A percentile compares a stretch with the other conserved stretches of the same genome.
These are phyloP conservation scores for Pinctada fucata DNA, from an alignment of 2,888 invertebrate species.

Conservation along the genomic window DNA sequence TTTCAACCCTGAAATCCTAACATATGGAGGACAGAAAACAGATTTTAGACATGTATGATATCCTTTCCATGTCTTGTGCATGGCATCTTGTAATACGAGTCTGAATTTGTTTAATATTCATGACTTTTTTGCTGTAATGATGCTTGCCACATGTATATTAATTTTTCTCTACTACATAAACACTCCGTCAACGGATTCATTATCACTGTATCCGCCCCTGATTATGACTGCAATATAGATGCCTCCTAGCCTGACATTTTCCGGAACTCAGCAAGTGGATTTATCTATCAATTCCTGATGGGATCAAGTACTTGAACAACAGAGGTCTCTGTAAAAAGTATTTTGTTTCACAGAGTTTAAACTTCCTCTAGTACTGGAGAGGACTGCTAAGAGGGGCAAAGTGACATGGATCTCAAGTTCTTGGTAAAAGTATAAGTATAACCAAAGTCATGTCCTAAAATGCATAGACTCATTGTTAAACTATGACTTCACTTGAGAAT, in stretches of 20 bases:
- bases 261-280: background rate
- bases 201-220: background rate
- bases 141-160: background rate
- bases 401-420: no score
- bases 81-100: background rate
- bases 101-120: background rate
- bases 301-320: background rate
- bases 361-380: no score
- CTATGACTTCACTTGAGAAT: no score
- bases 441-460: no score
- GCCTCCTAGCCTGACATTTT: background rate
- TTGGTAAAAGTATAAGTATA: no score
- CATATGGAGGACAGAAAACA: no score
- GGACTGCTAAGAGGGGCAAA: no score
- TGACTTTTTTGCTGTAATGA: background rate
- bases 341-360: background rate
- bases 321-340: background rate
- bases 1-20: no score
- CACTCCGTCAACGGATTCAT: background rate
- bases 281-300: background rate
- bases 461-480: no score
- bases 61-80: no score
- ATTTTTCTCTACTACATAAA: background rate
- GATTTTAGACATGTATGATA: no score
- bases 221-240: background rate